These are phyloP conservation scores for Cavia aperea DNA, from an alignment of 2,113 vertebrate species.

Conservation along the genomic window DNA sequence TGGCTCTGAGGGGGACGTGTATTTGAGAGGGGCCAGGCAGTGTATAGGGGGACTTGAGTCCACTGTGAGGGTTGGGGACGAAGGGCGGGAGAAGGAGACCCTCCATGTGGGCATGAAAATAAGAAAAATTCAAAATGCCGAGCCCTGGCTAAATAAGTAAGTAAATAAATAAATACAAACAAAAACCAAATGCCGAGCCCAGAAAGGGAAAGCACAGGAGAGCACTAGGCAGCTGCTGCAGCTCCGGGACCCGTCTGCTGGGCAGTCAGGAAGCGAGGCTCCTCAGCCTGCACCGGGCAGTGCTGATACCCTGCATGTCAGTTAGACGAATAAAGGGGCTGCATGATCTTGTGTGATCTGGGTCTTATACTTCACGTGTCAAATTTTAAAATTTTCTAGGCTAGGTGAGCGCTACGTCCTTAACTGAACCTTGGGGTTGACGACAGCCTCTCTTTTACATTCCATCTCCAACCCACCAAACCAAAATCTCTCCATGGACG, in stretches of 20 bases:
- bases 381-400: constrained; percentile 5
- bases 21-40: neutral
- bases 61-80: neutral
- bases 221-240: neutral
- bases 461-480: neutral
- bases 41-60: neutral
- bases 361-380: neutral
- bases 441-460: neutral
- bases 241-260: neutral
- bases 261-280: neutral
- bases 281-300: neutral
- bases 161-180: no score
- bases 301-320: neutral
- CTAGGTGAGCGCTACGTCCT: neutral
- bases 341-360: neutral
- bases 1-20: neutral
- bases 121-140: neutral
- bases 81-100: neutral
- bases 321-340: neutral
- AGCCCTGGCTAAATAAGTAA: neutral
- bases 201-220: neutral
- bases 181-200: neutral
- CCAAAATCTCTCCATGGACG: neutral
- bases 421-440: neutral
- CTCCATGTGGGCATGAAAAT: neutral